Evolutionary conservation across 2,888 invertebrate species (phyloP).

Genomic region (Anticlea derivata): DNA sequence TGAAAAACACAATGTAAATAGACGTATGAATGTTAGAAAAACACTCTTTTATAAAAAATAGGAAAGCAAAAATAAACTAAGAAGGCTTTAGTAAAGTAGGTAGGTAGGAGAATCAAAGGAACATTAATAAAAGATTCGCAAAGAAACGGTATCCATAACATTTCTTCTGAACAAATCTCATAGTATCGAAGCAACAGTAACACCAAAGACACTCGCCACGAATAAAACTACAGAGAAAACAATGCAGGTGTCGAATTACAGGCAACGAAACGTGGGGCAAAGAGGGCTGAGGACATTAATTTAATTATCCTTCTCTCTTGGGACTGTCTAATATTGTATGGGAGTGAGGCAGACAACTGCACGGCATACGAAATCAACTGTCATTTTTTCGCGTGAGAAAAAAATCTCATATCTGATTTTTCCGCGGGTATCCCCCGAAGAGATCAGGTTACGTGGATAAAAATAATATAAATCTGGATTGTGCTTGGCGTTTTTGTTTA

Average conservation of each 20-base stretch:
- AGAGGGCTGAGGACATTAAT: slow-evolving; percentile 80
- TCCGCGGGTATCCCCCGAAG: slow-evolving; percentile 67
- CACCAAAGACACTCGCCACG: slow-evolving; percentile 44
- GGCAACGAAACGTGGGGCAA: slow-evolving; percentile 64
- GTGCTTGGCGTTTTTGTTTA: slow-evolving; percentile 38
- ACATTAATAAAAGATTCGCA: background rate
- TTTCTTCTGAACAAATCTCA: slow-evolving; percentile 9
- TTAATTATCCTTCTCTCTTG: slow-evolving; percentile 77
- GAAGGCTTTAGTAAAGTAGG: background rate
- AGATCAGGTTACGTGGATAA: slow-evolving; percentile 73
- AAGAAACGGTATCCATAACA: background rate
- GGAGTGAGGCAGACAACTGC: slow-evolving; percentile 64
- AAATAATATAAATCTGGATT: slow-evolving; percentile 67
- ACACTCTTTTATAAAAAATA: no score
- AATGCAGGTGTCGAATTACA: slow-evolving; percentile 82
- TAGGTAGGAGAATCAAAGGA: background rate
- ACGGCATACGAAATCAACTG: slow-evolving; percentile 73
- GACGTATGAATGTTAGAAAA: no score
- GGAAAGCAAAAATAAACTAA: no score
- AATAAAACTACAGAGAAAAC: slow-evolving; percentile 62
- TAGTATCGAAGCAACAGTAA: slow-evolving; percentile 25
- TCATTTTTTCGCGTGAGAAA: slow-evolving; percentile 83
- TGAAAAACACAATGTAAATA: no score
- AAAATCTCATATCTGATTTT: slow-evolving; percentile 78
- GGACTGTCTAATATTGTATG: slow-evolving; percentile 77